A percentile compares a stretch with the other conserved stretches of the same genome.
Conservation (phyloP, 2,888 invertebrate genomes). For the Cryptocephalus moraei region DNA sequence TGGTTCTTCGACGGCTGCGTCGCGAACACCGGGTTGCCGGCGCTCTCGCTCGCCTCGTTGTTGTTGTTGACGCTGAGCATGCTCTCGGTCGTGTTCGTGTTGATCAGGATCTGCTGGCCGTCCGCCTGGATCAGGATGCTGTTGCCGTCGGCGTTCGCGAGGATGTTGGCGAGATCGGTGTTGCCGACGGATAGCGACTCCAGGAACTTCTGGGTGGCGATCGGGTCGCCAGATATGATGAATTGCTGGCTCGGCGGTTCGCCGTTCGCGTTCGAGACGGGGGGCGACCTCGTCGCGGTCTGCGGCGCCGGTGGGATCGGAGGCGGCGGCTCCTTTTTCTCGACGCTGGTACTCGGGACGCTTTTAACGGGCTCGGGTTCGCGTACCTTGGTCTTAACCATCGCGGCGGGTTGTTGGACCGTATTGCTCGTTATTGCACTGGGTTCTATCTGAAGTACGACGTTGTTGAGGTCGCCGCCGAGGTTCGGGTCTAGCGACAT, state of each 20-base stretch:
- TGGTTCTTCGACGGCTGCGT: slow-evolving; percentile 41
- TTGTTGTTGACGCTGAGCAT: slow-evolving; percentile 24
- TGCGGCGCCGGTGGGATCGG: not conserved
- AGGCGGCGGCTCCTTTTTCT: not conserved
- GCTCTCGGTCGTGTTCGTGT: slow-evolving; percentile 32
- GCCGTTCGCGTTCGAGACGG: not conserved
- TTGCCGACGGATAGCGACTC: slow-evolving; percentile 34
- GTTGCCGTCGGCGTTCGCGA: slow-evolving; percentile 35
- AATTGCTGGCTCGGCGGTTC: slow-evolving; percentile 28
- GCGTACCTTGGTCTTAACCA: slow-evolving; percentile 4
- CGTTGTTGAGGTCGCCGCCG: slow-evolving; percentile 40
- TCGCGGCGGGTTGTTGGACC: slow-evolving; percentile 5
- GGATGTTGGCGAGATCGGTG: slow-evolving; percentile 34
- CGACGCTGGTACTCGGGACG: slow-evolving; percentile 5
- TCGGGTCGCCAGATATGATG: slow-evolving; percentile 37
- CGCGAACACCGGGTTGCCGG: slow-evolving; percentile 31
- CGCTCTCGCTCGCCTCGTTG: slow-evolving; percentile 17
- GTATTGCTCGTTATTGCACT: slow-evolving; percentile 17
- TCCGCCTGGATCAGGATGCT: slow-evolving; percentile 38
- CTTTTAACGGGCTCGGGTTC: slow-evolving; percentile 4
- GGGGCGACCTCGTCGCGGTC: not conserved
- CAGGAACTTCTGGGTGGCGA: slow-evolving; percentile 35
- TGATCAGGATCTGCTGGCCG: slow-evolving; percentile 40
- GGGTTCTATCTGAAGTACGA: slow-evolving; percentile 45
- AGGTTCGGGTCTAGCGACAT: slow-evolving; percentile 46